Evolutionary conservation across 1,140 invertebrate genomes (phyloP).

Genomic region (Triops longicaudatus): DNA sequence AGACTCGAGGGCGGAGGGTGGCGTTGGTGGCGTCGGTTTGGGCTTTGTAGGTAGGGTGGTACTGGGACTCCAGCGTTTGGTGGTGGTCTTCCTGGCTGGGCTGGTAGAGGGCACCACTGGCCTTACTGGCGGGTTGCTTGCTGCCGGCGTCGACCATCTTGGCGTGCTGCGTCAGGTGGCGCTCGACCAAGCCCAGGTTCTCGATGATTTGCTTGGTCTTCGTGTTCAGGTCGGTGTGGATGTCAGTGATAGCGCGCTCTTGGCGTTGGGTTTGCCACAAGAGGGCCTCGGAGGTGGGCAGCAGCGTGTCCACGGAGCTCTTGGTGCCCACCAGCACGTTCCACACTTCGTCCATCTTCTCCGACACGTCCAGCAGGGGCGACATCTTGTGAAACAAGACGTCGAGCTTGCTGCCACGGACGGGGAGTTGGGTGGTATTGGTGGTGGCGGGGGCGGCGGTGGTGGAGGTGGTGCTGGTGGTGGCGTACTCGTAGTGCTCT

Average conservation of each 20-base stretch:
- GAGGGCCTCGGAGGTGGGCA: slow-evolving; percentile 74
- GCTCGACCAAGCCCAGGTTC: slow-evolving; percentile 75
- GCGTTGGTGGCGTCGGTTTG: slow-evolving; percentile 34
- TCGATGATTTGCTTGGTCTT: slow-evolving; percentile 80
- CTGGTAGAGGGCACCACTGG: slow-evolving; percentile 16
- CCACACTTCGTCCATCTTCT: slow-evolving; percentile 84
- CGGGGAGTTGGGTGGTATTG: slow-evolving; percentile 42
- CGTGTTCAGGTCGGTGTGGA: slow-evolving; percentile 67
- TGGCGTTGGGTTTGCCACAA: slow-evolving; percentile 75
- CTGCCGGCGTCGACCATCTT: slow-evolving; percentile 32
- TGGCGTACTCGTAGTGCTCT: slow-evolving; percentile 17
- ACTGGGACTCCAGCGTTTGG: slow-evolving; percentile 29
- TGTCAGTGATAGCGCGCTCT: slow-evolving; percentile 74
- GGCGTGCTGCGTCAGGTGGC: slow-evolving; percentile 48
- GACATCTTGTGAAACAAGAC: slow-evolving; percentile 64
- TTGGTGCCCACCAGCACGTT: slow-evolving; percentile 77
- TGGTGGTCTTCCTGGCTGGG: slow-evolving; percentile 29
- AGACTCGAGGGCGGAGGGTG: slow-evolving; percentile 27
- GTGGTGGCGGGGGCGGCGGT: slow-evolving; percentile 34
- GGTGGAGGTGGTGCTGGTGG: slow-evolving; percentile 11
- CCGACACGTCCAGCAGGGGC: slow-evolving; percentile 71
- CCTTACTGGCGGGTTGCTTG: neutral
- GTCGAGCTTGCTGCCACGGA: slow-evolving; percentile 62
- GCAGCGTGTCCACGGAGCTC: slow-evolving; percentile 68
- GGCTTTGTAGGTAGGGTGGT: slow-evolving; percentile 29